Conservation (phyloP, 2,113 vertebrate species). For the Antigone vipio region DNA sequence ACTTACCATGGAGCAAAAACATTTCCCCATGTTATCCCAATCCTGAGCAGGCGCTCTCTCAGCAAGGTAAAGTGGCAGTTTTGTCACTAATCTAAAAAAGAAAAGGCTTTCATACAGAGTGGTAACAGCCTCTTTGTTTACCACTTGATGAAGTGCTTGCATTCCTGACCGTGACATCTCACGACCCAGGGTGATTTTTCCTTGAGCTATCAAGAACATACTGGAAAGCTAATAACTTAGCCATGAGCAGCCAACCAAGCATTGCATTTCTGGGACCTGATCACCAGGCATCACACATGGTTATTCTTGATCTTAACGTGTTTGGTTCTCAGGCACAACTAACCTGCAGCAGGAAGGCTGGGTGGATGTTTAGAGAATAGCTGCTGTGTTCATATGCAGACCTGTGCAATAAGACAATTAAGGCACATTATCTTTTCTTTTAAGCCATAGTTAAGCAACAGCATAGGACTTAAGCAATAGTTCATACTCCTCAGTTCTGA, state of each 20-base stretch:
- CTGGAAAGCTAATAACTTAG: background rate
- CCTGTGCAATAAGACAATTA: background rate
- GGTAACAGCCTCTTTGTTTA: background rate
- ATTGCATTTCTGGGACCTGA: background rate
- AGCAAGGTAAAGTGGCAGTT: background rate
- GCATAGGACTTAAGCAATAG: background rate
- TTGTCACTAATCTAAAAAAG: background rate
- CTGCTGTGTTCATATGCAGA: accelerated
- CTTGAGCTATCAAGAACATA: background rate
- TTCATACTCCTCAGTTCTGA: background rate
- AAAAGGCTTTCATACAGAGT: background rate
- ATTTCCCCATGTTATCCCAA: background rate
- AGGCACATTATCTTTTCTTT: background rate
- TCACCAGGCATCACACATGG: background rate
- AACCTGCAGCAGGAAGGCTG: background rate
- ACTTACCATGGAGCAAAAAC: background rate
- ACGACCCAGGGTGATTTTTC: background rate
- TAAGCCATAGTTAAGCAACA: background rate
- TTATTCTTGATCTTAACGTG: background rate
- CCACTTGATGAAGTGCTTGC: background rate
- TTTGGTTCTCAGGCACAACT: background rate
- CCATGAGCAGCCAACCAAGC: background rate
- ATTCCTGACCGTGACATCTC: background rate
- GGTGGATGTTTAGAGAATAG: background rate
- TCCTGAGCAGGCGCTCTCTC: background rate